These are phyloP conservation scores for Otus sunia DNA, from an alignment of 2,113 vertebrate species.

Conservation along the genomic window DNA sequence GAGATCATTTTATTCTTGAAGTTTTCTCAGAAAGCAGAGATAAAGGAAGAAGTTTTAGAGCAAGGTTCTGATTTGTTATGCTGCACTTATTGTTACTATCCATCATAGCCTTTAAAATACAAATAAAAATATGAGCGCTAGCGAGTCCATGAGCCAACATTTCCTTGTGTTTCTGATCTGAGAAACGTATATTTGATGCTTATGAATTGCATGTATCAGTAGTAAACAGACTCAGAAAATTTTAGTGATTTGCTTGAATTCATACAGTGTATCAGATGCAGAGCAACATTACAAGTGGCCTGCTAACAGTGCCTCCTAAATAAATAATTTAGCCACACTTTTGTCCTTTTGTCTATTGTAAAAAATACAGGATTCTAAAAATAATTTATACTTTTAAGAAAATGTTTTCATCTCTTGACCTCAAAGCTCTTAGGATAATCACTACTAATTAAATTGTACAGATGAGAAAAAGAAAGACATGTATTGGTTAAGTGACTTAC, in stretches of 20 bases:
- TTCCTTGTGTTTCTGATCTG: neutral
- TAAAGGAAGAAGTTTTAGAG: neutral
- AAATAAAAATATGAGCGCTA: neutral
- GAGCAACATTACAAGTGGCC: neutral
- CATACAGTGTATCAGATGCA: neutral
- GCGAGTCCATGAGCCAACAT: neutral
- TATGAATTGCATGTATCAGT: neutral
- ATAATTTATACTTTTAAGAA: neutral
- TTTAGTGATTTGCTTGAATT: neutral
- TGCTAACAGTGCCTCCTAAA: neutral
- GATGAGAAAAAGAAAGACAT: neutral
- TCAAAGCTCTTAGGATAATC: neutral
- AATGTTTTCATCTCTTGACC: neutral
- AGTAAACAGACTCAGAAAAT: neutral
- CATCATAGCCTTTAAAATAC: neutral
- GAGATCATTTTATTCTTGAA: neutral
- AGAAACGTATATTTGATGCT: neutral
- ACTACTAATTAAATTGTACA: neutral
- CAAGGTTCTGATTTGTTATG: neutral
- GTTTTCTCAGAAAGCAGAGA: neutral
- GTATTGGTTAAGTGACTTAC: rapidly evolving
- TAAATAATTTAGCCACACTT: neutral
- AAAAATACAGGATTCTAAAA: neutral
- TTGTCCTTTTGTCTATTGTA: neutral
- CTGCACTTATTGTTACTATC: neutral